Conservation (phyloP, 2,797 vertebrate genomes). For the Rhabdophis nuchalis region DNA sequence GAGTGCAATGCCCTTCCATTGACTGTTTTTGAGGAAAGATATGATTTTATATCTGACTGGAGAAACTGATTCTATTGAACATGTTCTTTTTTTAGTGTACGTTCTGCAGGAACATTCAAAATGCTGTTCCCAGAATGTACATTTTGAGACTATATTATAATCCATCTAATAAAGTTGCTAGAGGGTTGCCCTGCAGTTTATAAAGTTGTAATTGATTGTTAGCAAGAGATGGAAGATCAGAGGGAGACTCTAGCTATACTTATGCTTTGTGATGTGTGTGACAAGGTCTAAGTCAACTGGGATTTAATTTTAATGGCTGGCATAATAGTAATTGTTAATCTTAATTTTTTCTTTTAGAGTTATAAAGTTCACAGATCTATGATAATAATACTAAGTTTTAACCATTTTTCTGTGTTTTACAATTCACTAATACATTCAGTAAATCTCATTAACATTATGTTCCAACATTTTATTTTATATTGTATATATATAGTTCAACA, state of each 20-base stretch:
- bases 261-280: neutral
- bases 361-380: neutral
- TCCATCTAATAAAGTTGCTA: neutral
- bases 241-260: neutral
- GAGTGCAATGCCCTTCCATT: neutral
- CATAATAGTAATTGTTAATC: neutral
- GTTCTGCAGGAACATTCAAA: neutral
- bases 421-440: neutral
- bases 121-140: neutral
- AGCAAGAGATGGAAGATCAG: neutral
- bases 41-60: neutral
- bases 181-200: neutral
- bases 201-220: neutral
- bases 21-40: neutral
- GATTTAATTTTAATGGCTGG: neutral
- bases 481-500: neutral
- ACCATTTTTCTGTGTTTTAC: neutral
- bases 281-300: neutral
- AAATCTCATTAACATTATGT: neutral
- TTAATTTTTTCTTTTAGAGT: neutral
- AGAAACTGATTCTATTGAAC: neutral
- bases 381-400: neutral
- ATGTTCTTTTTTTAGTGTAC: neutral
- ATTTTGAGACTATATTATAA: neutral
- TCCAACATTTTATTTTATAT: neutral